These are phyloP conservation scores for Myiopsitta monachus DNA, from an alignment of 2,113 vertebrate genomes.

Conservation along the genomic window DNA sequence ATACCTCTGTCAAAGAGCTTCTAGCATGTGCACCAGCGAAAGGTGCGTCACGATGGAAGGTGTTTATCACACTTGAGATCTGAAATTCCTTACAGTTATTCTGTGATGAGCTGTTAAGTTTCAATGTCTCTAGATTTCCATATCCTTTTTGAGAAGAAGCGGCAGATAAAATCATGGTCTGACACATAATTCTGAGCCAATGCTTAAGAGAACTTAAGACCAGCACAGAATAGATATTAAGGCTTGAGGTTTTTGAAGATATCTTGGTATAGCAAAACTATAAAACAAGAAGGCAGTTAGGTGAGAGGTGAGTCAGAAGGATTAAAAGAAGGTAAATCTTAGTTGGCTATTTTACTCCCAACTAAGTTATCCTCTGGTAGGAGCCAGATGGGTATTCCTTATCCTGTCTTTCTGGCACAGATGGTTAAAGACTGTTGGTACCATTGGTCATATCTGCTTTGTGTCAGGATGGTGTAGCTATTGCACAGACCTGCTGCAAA, in stretches of 20 bases:
- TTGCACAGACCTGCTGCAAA: not conserved
- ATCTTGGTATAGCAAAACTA: not conserved
- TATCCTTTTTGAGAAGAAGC: not conserved
- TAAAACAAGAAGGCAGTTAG: not conserved
- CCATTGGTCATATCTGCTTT: not conserved
- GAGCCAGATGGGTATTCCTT: not conserved
- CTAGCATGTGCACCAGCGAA: not conserved
- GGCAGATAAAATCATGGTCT: not conserved
- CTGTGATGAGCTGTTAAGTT: not conserved
- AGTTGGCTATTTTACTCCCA: not conserved
- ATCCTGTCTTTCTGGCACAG: not conserved
- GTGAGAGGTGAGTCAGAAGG: not conserved
- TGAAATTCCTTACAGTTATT: not conserved
- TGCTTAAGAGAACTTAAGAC: not conserved
- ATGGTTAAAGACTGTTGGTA: not conserved
- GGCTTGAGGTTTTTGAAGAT: not conserved
- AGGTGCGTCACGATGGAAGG: constrained; percentile 14
- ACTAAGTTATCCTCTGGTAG: not conserved
- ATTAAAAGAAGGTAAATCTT: not conserved
- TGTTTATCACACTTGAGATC: constrained; percentile 27
- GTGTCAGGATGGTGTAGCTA: not conserved
- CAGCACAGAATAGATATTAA: not conserved
- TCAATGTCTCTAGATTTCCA: not conserved
- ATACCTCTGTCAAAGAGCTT: not conserved
- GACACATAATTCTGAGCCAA: not conserved